Conservation (phyloP, 2,888 invertebrate genomes). For the Heliconius charithonia region DNA sequence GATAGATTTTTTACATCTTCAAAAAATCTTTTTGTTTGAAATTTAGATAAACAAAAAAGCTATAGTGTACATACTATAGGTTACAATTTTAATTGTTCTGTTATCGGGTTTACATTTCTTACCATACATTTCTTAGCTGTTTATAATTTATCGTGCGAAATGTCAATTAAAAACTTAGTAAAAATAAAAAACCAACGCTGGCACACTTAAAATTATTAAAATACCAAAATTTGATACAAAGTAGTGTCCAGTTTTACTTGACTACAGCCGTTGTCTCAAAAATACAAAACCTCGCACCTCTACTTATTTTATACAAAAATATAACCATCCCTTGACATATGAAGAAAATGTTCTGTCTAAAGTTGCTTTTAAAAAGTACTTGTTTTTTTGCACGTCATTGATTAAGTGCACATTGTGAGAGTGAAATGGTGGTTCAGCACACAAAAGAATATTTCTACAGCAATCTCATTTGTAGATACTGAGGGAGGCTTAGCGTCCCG, state of each 20-base stretch:
- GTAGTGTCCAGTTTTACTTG: not conserved
- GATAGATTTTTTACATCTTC: not conserved
- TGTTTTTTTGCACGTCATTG: conserved; percentile 48
- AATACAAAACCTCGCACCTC: not conserved
- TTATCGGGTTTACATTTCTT: too few relatives aligned
- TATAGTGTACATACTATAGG: too few relatives aligned
- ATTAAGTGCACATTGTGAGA: conserved; percentile 53
- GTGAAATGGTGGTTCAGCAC: conserved; percentile 61
- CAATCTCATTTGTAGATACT: conserved; percentile 80
- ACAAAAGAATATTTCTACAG: conserved; percentile 78
- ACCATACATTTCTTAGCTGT: too few relatives aligned
- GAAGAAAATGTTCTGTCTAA: not conserved
- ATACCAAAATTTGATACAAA: not conserved
- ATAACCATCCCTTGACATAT: not conserved
- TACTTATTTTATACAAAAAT: not conserved
- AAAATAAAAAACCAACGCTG: not conserved
- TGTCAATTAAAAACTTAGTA: too few relatives aligned
- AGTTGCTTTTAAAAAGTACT: not conserved
- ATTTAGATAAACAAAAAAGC: too few relatives aligned
- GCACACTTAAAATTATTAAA: not conserved
- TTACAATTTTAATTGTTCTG: too few relatives aligned
- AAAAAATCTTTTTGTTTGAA: too few relatives aligned
- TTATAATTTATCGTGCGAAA: too few relatives aligned
- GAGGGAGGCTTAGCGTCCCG: conserved; percentile 75
- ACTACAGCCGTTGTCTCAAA: not conserved